Percentiles rank a stretch among this genome's conserved stretches.
These are phyloP conservation scores for Platorchestia sp. DNA, from an alignment of 1,140 invertebrate species.

Conservation along the genomic window DNA sequence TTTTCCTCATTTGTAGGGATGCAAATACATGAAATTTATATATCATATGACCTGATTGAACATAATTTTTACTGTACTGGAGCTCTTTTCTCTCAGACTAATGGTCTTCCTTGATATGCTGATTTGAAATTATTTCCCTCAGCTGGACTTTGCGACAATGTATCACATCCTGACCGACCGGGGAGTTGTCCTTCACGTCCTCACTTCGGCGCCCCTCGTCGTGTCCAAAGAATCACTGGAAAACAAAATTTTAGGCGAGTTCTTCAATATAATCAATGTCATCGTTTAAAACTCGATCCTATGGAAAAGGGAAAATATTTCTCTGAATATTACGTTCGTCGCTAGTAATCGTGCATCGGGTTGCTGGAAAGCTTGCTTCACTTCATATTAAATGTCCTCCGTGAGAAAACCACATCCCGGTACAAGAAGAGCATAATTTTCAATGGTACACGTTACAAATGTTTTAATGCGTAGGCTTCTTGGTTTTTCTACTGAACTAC, in stretches of 20 bases:
- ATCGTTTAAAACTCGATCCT: not conserved
- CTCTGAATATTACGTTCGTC: not conserved
- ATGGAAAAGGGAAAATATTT: not conserved
- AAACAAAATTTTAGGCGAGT: constrained; percentile 62
- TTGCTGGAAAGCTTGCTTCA: too few species aligned
- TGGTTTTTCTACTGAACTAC: too few species aligned
- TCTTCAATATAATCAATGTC: not conserved
- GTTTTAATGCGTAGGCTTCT: too few species aligned
- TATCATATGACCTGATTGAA: too few species aligned
- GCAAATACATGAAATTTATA: too few species aligned
- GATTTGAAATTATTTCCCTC: not conserved
- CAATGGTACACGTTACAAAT: too few species aligned
- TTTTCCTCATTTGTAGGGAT: too few species aligned
- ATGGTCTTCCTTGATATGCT: not conserved
- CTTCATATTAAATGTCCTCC: too few species aligned
- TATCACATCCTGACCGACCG: constrained; percentile 63
- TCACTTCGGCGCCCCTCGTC: constrained; percentile 56
- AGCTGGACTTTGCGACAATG: constrained; percentile 68
- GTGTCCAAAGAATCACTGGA: constrained; percentile 61
- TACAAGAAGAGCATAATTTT: too few species aligned
- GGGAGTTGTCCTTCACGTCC: constrained; percentile 60
- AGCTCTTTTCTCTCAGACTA: not conserved
- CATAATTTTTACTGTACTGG: too few species aligned
- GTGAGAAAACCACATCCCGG: too few species aligned
- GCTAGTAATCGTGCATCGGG: not conserved